phyloP scores from a whole-genome alignment of 2,888 invertebrate genomes.

The Lasioglossum vierecki region DNA sequence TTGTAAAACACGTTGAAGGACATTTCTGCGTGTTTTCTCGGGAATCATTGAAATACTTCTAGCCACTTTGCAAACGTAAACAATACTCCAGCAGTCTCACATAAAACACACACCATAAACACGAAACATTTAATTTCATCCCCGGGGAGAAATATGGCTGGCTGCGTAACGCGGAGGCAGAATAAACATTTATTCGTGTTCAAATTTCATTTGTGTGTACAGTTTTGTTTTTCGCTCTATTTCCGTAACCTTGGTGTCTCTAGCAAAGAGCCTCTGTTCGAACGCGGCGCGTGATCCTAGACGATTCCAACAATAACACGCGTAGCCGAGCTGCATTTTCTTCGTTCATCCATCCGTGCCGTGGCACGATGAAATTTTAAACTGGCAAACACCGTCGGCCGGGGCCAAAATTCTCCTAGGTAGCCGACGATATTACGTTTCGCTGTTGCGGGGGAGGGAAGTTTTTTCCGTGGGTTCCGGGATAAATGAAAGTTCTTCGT shows the following conservation, averaged over 20 bases:
- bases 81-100: neutral
- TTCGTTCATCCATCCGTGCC: neutral
- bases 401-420: neutral
- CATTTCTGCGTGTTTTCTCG: neutral
- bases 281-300: neutral
- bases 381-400: neutral
- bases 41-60: neutral
- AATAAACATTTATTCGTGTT: neutral
- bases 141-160: neutral
- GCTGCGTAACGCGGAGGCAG: neutral
- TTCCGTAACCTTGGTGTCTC: neutral
- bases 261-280: neutral
- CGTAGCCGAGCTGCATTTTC: neutral
- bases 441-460: too few species aligned
- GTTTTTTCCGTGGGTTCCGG: neutral
- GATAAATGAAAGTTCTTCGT: slow-evolving; percentile 13
- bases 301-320: slow-evolving; percentile 9
- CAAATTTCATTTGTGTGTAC: neutral
- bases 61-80: neutral
- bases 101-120: neutral
- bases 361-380: slow-evolving; percentile 1
- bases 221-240: neutral
- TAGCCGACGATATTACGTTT: slow-evolving; percentile 9
- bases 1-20: neutral
- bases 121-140: neutral